A percentile compares a stretch with the other conserved stretches of the same genome.
Conservation (phyloP, 2,113 vertebrate species). For the Nothobranchius kuhntae region DNA sequence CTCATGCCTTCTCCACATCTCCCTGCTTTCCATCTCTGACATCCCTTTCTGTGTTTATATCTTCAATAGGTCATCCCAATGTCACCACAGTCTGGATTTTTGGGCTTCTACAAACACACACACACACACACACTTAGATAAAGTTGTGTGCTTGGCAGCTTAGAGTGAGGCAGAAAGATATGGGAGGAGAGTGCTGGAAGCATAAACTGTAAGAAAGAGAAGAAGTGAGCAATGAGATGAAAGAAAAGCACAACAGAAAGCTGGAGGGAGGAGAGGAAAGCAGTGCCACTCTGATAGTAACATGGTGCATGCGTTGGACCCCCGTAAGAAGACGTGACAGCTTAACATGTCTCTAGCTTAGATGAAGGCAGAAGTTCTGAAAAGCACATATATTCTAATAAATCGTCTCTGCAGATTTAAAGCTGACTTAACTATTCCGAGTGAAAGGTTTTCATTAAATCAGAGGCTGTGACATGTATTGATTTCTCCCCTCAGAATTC, state of each 20-base stretch:
- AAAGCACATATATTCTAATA: slow-evolving; percentile 7
- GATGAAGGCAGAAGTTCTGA: slow-evolving; percentile 33
- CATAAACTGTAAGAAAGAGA: slow-evolving; percentile 45
- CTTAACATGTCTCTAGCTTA: slow-evolving; percentile 43
- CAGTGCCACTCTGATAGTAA: slow-evolving; percentile 46
- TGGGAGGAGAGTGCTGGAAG: slow-evolving; percentile 49
- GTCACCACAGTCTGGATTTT: slow-evolving; percentile 44
- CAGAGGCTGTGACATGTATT: slow-evolving; percentile 49
- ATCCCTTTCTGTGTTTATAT: slow-evolving; percentile 28
- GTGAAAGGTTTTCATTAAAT: slow-evolving; percentile 68
- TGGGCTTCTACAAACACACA: slow-evolving; percentile 9
- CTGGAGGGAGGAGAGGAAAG: slow-evolving; percentile 49
- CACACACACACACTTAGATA: slow-evolving; percentile 48
- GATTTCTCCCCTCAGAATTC: slow-evolving; percentile 58
- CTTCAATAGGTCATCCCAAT: slow-evolving; percentile 60
- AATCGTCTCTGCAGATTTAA: slow-evolving; percentile 20
- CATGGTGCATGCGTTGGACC: slow-evolving; percentile 43
- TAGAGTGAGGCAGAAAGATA: slow-evolving; percentile 57
- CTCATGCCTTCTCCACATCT: slow-evolving; percentile 32
- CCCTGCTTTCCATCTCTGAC: slow-evolving; percentile 47
- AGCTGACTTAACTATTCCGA: slow-evolving; percentile 55
- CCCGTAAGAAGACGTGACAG: slow-evolving; percentile 32
- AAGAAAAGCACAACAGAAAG: slow-evolving; percentile 42
- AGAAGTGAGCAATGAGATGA: slow-evolving; percentile 58
- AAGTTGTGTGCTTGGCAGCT: slow-evolving; percentile 58